Base-by-base conservation (phyloP, 2,797 vertebrate genomes). In the Cryptoblepharus egeriae region DNA sequence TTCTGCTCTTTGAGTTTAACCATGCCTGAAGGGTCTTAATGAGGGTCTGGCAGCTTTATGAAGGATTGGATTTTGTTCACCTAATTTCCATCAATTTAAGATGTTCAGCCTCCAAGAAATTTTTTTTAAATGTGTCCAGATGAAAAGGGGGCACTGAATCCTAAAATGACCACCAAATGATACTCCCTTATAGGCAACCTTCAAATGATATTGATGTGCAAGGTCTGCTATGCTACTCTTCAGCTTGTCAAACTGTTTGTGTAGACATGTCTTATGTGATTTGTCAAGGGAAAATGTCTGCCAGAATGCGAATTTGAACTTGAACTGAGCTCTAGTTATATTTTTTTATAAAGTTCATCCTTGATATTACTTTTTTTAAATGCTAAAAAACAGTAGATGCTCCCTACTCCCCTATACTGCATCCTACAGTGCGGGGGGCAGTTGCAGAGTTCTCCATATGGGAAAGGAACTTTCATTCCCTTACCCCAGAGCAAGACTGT, bases 1-100 rank as follows among this genome's bases (percentile, higher is more conserved):
- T 93, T 87, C 88, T 89, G 82, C 78, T 92, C 78, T 89, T 93
- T 91, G 84, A 77, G 55, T 90, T 89, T 91, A 91, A 85, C 90
- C 84, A 82, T 78, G 68, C 85, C 87, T 88, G 92, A 90, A 90
- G 85, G 87, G 85, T 65, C 75, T 89, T 87, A 85, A 55, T 77
- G 78, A 91, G 57, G 45, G 32, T 80, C 89, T 76, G 71, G 82
- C 65, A 83, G 90, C 2, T 32, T 57, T 80, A 81, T 45, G 65
- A 82, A 30, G 2, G 67, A 52, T 39, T 60, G 67, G 22, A 82
- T 76, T 3, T 77, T 88, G 82, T 52, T 82, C 26, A 45, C 4
- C 42, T 86, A n/a, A 85, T 77, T 79, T 85, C 30, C 55, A 79
- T 80, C 3, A 16, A 68, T 52, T 79, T 30, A 88, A 65, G 61